Evolutionary conservation across 2,888 invertebrate genomes (phyloP), one percentile per base, ranked within the genome.

Genomic region (Bellardia pandia): DNA sequence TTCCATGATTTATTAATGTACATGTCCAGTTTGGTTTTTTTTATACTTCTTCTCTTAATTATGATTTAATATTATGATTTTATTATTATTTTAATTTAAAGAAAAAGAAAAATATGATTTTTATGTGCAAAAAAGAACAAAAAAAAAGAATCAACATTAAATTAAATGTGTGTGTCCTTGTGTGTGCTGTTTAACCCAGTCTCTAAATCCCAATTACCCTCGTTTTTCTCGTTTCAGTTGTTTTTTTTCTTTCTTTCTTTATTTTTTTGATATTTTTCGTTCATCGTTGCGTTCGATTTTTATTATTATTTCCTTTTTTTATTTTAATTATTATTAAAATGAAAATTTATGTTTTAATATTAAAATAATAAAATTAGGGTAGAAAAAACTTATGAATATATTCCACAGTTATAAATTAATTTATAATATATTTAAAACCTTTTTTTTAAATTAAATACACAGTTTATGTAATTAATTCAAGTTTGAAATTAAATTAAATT

Each of bases 161-260:
- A 84, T 88, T 88, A 53, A 88, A 89, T 91, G 90, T 91, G 92
- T 91, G 91, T 91, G 91, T 92, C 91, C 92, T 91, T 91, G 91
- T 92, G 92, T 92, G 92, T 92, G 91, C 90, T 90, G 92, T 92
- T 91, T 91, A 91, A 91, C 91, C 91, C 91, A 91, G 89, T 90
- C 80, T 86, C 83, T 84, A 89, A 90, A 89, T 89, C 89, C 89
- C 89, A 89, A 88, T 89, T 88, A 79, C 79, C 86, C 85, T 88
- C 88, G 77, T 86, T 89, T 89, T 89, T 78, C 60, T 88, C 82
- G 68, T 88, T 89, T 86, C 51, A 83, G 60, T 83, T 85, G 9
- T 68, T 80, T 78, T 53, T 64, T 33, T 37, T 69, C 13, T 69
- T 78, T 7, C 3, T 72, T 81, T 80, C 56, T 82, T n/a, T 23